A percentile compares a stretch with the other conserved stretches of the same genome.
phyloP scores from a whole-genome alignment of 2,888 invertebrate species.

The Lobophora halterata region DNA sequence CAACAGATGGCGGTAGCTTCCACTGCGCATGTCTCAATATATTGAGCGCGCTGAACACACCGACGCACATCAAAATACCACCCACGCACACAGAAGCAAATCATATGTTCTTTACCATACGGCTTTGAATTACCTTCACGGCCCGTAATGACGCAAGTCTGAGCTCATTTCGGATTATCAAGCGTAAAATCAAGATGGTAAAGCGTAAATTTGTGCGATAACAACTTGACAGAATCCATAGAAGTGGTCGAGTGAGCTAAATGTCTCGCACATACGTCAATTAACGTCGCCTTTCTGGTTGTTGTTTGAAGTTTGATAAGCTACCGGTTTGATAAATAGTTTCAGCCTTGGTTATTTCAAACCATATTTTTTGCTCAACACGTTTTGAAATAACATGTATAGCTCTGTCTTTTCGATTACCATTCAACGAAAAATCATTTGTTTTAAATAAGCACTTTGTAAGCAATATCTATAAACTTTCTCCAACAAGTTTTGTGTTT shows the following conservation, averaged over 20 bases:
- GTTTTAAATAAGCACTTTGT: background rate
- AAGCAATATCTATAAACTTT: slow-evolving; percentile 13
- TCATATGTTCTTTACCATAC: slow-evolving; percentile 74
- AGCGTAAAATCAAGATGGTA: slow-evolving; percentile 23
- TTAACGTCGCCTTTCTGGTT: slow-evolving; percentile 58
- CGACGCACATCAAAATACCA: slow-evolving; percentile 17
- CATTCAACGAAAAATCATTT: too few species aligned
- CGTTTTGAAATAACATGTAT: too few species aligned
- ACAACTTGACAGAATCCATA: slow-evolving; percentile 33
- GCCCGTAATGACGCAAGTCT: slow-evolving; percentile 66
- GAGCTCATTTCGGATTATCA: slow-evolving; percentile 30
- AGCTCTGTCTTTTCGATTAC: too few species aligned
- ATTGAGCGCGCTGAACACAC: slow-evolving; percentile 64
- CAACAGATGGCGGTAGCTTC: slow-evolving; percentile 71
- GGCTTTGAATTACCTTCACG: slow-evolving; percentile 69
- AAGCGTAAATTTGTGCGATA: slow-evolving; percentile 25
- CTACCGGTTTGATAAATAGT: slow-evolving; percentile 26
- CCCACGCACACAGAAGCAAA: slow-evolving; percentile 56
- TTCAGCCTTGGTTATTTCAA: slow-evolving; percentile 12
- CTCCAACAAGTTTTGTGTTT: slow-evolving; percentile 12
- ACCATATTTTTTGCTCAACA: too few species aligned
- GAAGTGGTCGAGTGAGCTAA: slow-evolving; percentile 62
- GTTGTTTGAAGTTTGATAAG: slow-evolving; percentile 50
- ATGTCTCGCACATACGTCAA: slow-evolving; percentile 70
- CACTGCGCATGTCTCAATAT: slow-evolving; percentile 67